Base-by-base conservation (phyloP, 2,113 vertebrate genomes). In the Pteruthius melanotis region DNA sequence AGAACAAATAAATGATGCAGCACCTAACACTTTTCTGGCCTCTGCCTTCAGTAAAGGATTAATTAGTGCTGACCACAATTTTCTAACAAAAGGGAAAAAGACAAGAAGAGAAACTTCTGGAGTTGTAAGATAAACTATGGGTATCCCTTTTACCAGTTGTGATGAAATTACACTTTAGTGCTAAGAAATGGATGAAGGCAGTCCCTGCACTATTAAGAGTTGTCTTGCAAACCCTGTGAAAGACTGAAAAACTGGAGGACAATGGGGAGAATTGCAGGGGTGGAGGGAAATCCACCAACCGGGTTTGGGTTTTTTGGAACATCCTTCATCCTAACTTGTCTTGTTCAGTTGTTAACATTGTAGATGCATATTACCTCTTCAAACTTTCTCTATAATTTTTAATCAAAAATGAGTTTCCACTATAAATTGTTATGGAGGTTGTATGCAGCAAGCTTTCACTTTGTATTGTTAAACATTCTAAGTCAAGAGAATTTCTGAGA, bases 381-480 rank as follows among this genome's bases (percentile, higher is more conserved):
- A 86, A 66, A 9, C 7, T 70, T 56, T 60, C 35, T 27, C 17
- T n/a, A 13, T 17, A 85, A 19, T 40, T 52, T 90, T 74, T 78
- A 8, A 56, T 44, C 31, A 75, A 61, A 78, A 45, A 11, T 11
- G 3, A 5, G 10, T 68, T 80, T 80, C 47, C 47, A 13, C 33
- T 42, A 33, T 31, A 59, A 42, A 66, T 14, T 52, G 4, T 27
- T 82, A 33, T 31, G 4, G 52, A 37, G 0, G 0, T 13, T 69
- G 15, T 47, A 84, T 77, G 14, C 27, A 59, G 14, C 35, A 31
- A 91, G 14, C 6, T 86, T 85, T 54, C 26, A 69, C 9, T 69
- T 65, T 11, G 28, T 64, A 33, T 23, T 1, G 13, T 42, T 79
- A 89, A 70, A 20, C 10, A 39, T 69, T 74, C 15, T 69, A 64